Evolutionary conservation across 2,888 invertebrate genomes (phyloP), one percentile per base, ranked within the genome.

Genomic region (Agrotis ipsilon): DNA sequence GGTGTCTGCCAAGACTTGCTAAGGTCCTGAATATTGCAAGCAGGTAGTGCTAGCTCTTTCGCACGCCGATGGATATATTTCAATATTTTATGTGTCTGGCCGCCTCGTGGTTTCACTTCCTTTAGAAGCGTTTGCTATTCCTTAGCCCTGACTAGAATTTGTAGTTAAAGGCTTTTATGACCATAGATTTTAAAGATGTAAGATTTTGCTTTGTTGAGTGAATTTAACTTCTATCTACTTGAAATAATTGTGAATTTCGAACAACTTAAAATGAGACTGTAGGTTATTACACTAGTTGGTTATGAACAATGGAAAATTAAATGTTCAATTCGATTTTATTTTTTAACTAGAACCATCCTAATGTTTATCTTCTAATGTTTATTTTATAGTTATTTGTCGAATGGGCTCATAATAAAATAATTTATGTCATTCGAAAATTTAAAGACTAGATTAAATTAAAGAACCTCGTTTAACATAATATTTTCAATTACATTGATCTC

Each of bases 1-100:
- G 88, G 87, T 88, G 89, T 89, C 89, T 91, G 90, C 89, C 87
- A 91, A 92, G 87, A 62, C 68, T 81, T 72, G 81, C 80, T 54
- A 32, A 59, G 58, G 78, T 83, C 85, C 76, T 91, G 88, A 91
- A 92, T 91, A 91, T 91, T 90, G 87, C 86, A 89, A 84, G 86
- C 87, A 88, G 84, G 86, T 86, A 74, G 61, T 78, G 71, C 74
- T 78, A 79, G 86, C 87, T 74, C 82, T 83, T 79, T 74, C 65
- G 24, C 63, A 58, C 69, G 49, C 80, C 58, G 57, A 78, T 84
- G 70, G 73, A 73, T 79, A 80, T 89, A 89, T 89, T 89, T 90
- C 86, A 91, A 91, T 91, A 87, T 88, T 89, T 89, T 90, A 92
- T 89, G 88, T 83, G 89, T 91, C 90, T 90, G 87, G 90, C 86